A percentile compares a stretch with the other conserved stretches of the same genome.
These are phyloP conservation scores for Zaprionus kolodkinae DNA, from an alignment of 1,140 invertebrate species.

Conservation along the genomic window DNA sequence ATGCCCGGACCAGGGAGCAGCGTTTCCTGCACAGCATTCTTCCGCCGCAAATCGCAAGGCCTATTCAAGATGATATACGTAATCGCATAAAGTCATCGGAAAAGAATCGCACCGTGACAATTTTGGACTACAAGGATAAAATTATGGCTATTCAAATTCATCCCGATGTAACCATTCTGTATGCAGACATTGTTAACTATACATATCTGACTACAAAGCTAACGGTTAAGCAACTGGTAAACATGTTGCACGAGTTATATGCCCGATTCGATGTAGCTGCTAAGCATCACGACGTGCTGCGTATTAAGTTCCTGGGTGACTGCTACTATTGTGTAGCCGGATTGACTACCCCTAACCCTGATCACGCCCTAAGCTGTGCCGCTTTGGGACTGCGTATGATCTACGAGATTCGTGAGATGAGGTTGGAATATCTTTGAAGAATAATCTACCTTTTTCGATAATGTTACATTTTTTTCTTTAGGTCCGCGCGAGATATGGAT, in stretches of 20 bases:
- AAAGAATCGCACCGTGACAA: not conserved
- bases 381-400: conserved; percentile 96
- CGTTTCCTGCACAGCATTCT: conserved; percentile 94
- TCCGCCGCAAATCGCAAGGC: conserved; percentile 92
- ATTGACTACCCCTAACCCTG: conserved; percentile 88
- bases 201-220: conserved; percentile 94
- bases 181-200: conserved; percentile 98
- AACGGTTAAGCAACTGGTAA: conserved; percentile 91
- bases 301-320: conserved; percentile 96
- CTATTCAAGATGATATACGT: conserved; percentile 90
- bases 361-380: conserved; percentile 94
- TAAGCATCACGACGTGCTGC: conserved; percentile 87
- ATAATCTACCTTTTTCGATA: not conserved
- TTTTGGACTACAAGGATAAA: conserved; percentile 84
- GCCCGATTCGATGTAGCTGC: conserved; percentile 96
- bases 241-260: conserved; percentile 96
- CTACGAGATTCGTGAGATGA: conserved; percentile 91
- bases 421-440: conserved; percentile 72
- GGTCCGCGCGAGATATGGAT: conserved; percentile 89
- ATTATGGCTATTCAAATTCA: conserved; percentile 94
- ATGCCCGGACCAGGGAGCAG: conserved; percentile 93
- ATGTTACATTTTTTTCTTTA: conserved; percentile 47
- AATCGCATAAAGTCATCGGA: conserved; percentile 86
- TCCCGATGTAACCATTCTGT: conserved; percentile 95
- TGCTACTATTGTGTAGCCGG: conserved; percentile 97